A percentile compares a stretch with the other conserved stretches of the same genome.
Conservation (phyloP, 2,888 invertebrate genomes). For the Pyralis farinalis region DNA sequence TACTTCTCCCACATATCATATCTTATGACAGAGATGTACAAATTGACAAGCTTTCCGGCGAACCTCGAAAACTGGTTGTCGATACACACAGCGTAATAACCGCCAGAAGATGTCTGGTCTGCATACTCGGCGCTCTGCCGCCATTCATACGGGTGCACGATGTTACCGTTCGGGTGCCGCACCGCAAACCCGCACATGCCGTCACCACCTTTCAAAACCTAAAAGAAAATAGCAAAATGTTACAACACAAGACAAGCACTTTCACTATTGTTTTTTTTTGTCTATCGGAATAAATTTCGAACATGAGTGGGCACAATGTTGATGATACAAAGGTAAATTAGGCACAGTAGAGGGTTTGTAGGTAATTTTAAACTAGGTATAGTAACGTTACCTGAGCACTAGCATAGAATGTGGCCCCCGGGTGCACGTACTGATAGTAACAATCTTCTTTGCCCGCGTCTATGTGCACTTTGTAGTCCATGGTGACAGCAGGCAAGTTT, state of each 20-base stretch:
- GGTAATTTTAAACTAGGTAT: constrained; percentile 17
- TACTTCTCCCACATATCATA: constrained; percentile 97
- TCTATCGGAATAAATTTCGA: no score
- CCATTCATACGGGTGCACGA: constrained; percentile 96
- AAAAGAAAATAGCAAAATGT: constrained; percentile 20
- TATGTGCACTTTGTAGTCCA: constrained; percentile 97
- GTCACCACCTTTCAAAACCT: constrained; percentile 96
- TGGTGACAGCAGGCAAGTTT: constrained; percentile 93
- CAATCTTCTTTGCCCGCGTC: constrained; percentile 97
- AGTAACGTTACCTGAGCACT: constrained; percentile 90
- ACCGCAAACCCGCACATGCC: constrained; percentile 97
- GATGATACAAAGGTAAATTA: no score
- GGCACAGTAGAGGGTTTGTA: not conserved
- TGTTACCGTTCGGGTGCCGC: constrained; percentile 90
- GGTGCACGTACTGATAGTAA: constrained; percentile 96
- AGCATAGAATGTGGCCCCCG: constrained; percentile 95
- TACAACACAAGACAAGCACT: constrained; percentile 23
- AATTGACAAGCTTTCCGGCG: constrained; percentile 92
- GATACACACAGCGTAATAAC: constrained; percentile 94
- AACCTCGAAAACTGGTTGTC: constrained; percentile 96
- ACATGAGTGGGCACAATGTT: no score
- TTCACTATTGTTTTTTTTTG: constrained; percentile 8
- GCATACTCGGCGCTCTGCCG: constrained; percentile 94
- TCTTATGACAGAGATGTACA: constrained; percentile 94
- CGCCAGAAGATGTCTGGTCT: constrained; percentile 89